Base-by-base conservation (phyloP, 2,113 vertebrate genomes). In the Oceanodroma tethys region DNA sequence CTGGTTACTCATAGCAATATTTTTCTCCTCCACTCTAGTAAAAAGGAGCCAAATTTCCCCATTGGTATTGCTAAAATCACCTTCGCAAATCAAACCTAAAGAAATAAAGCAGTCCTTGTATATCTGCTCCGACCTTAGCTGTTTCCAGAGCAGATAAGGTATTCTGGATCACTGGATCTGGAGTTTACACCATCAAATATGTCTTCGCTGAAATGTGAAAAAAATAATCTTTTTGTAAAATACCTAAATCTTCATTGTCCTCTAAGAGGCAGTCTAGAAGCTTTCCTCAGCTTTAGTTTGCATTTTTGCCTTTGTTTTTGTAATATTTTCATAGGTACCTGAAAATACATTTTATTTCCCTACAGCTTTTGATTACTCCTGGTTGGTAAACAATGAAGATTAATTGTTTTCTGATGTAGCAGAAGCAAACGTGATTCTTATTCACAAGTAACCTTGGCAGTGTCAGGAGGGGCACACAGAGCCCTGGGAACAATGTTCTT, bases 371-470 rank as follows among this genome's bases (percentile, higher is more conserved):
- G 91, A 89, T 92, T 96, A 85, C 27, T 91, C 45, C 62, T 94
- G 36, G 58, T 95, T 88, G 85, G 91, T 75, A 95, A 96, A 96
- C 91, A 94, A 93, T 80, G 91, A 75, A 95, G 89, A 95, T 91
- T 93, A 95, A 96, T 91, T 95, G 89, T 95, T 96, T 97, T 95
- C 81, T 96, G 84, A 86, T 70, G 83, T 42, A 85, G 89, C 81
- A 95, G 62, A 96, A 91, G 55, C 84, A 95, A 95, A 95, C 11
- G 30, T 70, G 78, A 84, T 56, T 93, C 83, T 89, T 93, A 91
- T 95, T 92, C 83, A 93, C 70, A 89, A 87, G 62, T 81, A 97
- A 89, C 94, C 93, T 95, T 93, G 88, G 66, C 74, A 48, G 63
- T 70, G 81, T 84, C 86, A 93, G 75, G 52, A 95, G 81, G 62